Evolutionary conservation across 2,888 invertebrate genomes (phyloP).

Genomic region (Hyalella azteca): DNA sequence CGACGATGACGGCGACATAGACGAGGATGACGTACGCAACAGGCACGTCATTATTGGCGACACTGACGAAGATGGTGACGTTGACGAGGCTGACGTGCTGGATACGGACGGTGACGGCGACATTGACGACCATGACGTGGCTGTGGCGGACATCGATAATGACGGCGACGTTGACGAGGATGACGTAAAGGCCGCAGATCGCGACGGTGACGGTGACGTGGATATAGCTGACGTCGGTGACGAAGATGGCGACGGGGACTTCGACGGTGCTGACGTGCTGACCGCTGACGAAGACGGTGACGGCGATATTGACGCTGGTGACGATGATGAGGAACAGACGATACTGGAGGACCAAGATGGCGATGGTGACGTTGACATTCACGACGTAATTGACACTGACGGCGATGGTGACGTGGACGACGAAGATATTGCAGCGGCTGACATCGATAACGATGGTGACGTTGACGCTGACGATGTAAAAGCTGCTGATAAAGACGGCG

Average conservation of each 20-base stretch:
- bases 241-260: conserved; percentile 56
- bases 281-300: conserved; percentile 52
- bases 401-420: conserved; percentile 53
- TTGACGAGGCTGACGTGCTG: conserved; percentile 53
- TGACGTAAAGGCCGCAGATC: conserved; percentile 50
- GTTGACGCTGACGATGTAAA: conserved; percentile 50
- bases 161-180: conserved; percentile 52
- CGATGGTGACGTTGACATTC: conserved; percentile 52
- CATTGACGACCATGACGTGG: conserved; percentile 58
- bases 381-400: conserved; percentile 52
- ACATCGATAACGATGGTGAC: conserved; percentile 55
- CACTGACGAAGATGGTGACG: conserved; percentile 54
- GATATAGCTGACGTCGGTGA: conserved; percentile 51
- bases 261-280: conserved; percentile 51
- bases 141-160: conserved; percentile 55
- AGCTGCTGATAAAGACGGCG: conserved; percentile 51
- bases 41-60: conserved; percentile 47
- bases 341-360: conserved; percentile 48
- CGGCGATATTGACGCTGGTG: conserved; percentile 56
- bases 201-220: conserved; percentile 50
- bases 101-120: conserved; percentile 55
- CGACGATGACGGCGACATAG: conserved; percentile 55
- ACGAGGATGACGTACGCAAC: conserved; percentile 44
- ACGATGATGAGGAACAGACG: conserved; percentile 54
- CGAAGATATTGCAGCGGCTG: conserved; percentile 48